These are phyloP conservation scores for Linhomoeus sp. DNA, from an alignment of 2,888 invertebrate genomes.

Conservation along the genomic window DNA sequence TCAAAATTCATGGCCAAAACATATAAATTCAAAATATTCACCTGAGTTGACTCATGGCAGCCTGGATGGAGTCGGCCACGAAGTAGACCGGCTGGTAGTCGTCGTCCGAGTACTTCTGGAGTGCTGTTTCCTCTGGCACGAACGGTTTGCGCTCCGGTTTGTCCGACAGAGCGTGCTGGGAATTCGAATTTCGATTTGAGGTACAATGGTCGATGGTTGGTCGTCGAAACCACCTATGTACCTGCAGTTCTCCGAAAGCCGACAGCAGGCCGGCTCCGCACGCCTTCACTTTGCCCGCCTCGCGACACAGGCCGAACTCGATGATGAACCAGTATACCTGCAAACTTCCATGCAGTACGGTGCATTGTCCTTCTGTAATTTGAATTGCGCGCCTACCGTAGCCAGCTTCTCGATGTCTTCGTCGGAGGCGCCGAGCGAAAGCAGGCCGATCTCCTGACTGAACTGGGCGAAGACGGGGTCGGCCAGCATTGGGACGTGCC, in stretches of 20 bases:
- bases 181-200: no score
- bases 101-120: slow-evolving; percentile 61
- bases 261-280: slow-evolving; percentile 90
- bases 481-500: slow-evolving; percentile 85
- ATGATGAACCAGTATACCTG: slow-evolving; percentile 99
- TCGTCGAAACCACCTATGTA: no score
- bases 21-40: slow-evolving; percentile 9
- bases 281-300: slow-evolving; percentile 62
- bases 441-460: slow-evolving; percentile 87
- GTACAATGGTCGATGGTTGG: no score
- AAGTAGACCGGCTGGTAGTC: slow-evolving; percentile 77
- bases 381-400: slow-evolving; percentile 45
- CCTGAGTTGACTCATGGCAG: slow-evolving; percentile 85
- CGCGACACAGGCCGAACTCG: slow-evolving; percentile 83
- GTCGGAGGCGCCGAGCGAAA: slow-evolving; percentile 86
- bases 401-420: slow-evolving; percentile 86
- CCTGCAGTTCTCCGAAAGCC: slow-evolving; percentile 77
- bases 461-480: slow-evolving; percentile 90
- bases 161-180: slow-evolving; percentile 59
- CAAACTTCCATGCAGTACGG: background rate
- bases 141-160: slow-evolving; percentile 80
- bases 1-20: no score
- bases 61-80: slow-evolving; percentile 89
- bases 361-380: background rate
- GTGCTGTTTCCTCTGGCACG: slow-evolving; percentile 70